Evolutionary conservation across 1,140 invertebrate genomes (phyloP).

Genomic region (Lordiphosa stackelbergi): DNA sequence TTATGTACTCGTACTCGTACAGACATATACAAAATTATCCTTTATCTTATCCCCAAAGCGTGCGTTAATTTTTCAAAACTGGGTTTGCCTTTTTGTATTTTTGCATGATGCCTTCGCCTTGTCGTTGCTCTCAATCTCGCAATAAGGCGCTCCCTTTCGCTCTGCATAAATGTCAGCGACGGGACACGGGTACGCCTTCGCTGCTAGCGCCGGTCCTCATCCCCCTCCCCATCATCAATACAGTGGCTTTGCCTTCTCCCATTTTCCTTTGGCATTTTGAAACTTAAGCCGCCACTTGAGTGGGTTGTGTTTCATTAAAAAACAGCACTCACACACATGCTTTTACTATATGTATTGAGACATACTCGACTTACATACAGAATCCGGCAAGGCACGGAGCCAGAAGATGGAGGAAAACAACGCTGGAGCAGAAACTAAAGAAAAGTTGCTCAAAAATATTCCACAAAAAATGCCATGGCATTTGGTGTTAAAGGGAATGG

Average conservation of each 20-base stretch:
- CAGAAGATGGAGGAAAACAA: conserved; percentile 36
- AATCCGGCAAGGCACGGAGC: conserved; percentile 6
- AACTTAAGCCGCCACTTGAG: conserved; percentile 65
- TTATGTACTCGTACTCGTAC: neutral
- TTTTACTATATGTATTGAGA: neutral
- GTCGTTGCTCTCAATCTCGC: conserved; percentile 10
- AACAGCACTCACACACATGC: conserved; percentile 30
- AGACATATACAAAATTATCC: conserved; percentile 31
- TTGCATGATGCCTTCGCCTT: conserved; percentile 16
- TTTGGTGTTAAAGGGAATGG: conserved; percentile 42
- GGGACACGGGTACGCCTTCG: conserved; percentile 13
- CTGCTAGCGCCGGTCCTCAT: conserved; percentile 6
- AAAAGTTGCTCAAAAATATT: conserved; percentile 62
- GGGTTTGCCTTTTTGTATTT: conserved; percentile 46
- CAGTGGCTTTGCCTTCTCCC: conserved; percentile 30
- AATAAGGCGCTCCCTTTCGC: conserved; percentile 24
- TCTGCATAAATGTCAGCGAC: conserved; percentile 15
- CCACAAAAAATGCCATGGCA: conserved; percentile 58
- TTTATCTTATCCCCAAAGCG: conserved; percentile 53
- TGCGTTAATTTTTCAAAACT: conserved; percentile 55
- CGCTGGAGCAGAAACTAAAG: conserved; percentile 49
- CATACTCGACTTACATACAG: conserved; percentile 12
- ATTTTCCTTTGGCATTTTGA: conserved; percentile 59
- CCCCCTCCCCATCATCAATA: conserved; percentile 8
- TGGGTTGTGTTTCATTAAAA: conserved; percentile 71